Percentiles rank a stretch among this genome's conserved stretches.
These are phyloP conservation scores for Silurus glanis DNA, from an alignment of 2,113 vertebrate species.

Conservation along the genomic window DNA sequence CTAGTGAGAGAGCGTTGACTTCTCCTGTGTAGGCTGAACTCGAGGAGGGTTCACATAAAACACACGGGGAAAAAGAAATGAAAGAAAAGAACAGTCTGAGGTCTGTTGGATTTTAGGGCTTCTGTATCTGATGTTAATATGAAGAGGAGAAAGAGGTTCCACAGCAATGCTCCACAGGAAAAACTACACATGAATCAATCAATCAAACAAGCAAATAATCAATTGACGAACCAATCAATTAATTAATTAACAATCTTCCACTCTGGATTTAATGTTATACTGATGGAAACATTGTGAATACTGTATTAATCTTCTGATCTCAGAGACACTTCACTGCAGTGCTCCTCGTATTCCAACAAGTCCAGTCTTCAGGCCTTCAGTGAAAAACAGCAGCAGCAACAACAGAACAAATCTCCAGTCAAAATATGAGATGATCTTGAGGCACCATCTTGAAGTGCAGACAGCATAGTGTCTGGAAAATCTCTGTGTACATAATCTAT, in stretches of 20 bases:
- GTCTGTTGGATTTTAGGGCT: not conserved
- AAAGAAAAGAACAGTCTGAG: not conserved
- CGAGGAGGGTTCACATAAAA: not conserved
- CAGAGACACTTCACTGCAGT: too few relatives aligned
- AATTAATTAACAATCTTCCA: too few relatives aligned
- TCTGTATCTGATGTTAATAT: not conserved
- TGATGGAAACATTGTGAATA: too few relatives aligned
- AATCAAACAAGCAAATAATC: too few relatives aligned
- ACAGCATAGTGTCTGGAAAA: not conserved
- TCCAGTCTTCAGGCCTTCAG: not conserved
- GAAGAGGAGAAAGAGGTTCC: too few relatives aligned
- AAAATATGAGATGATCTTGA: not conserved
- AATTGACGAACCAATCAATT: too few relatives aligned
- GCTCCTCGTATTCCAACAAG: not conserved
- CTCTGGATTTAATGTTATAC: too few relatives aligned
- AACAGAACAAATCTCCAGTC: not conserved
- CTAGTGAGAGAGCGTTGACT: not conserved
- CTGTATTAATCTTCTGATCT: too few relatives aligned
- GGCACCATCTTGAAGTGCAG: slow-evolving; percentile 17
- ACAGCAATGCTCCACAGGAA: too few relatives aligned
- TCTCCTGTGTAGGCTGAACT: not conserved
- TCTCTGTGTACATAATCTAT: slow-evolving; percentile 32
- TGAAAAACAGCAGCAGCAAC: not conserved
- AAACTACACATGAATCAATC: too few relatives aligned
- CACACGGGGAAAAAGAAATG: not conserved